These are phyloP conservation scores for Clarias magur DNA, from an alignment of 2,113 vertebrate genomes.

Conservation along the genomic window DNA sequence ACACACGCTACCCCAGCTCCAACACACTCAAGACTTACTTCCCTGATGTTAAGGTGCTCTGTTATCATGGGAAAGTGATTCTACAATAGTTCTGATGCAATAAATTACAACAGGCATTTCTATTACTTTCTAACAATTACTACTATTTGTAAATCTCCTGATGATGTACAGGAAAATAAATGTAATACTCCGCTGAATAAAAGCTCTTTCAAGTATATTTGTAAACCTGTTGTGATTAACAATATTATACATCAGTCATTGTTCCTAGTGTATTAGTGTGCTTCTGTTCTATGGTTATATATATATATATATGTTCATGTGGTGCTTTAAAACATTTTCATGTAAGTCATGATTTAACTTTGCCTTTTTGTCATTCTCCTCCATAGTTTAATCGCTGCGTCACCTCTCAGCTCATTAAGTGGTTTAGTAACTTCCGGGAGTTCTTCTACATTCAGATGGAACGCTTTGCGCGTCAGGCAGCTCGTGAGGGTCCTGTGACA, in stretches of 20 bases:
- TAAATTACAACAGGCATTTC: not conserved
- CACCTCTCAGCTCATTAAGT: constrained; percentile 83
- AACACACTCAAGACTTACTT: constrained; percentile 99
- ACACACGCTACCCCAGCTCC: constrained; percentile 96
- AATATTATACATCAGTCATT: not conserved
- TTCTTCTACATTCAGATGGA: constrained; percentile 86
- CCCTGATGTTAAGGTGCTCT: constrained; percentile 95
- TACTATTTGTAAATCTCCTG: not conserved
- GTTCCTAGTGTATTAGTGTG: not conserved
- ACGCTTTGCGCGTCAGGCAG: constrained; percentile 78
- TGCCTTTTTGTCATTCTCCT: not conserved
- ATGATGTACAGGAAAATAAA: not conserved
- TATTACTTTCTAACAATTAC: not conserved
- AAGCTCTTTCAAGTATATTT: not conserved
- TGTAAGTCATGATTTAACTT: not conserved
- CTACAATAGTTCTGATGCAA: constrained; percentile 4
- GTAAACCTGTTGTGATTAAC: not conserved
- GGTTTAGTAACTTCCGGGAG: constrained; percentile 84
- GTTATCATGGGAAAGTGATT: not conserved
- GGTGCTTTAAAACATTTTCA: not conserved
- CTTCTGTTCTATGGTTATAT: not conserved
- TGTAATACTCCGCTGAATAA: not conserved
- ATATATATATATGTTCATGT: not conserved
- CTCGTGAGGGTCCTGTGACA: constrained; percentile 66
- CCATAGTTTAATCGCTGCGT: constrained; percentile 79